Evolutionary conservation across 2,113 vertebrate species (phyloP).

Genomic region (Cephalopholis sonnerati): DNA sequence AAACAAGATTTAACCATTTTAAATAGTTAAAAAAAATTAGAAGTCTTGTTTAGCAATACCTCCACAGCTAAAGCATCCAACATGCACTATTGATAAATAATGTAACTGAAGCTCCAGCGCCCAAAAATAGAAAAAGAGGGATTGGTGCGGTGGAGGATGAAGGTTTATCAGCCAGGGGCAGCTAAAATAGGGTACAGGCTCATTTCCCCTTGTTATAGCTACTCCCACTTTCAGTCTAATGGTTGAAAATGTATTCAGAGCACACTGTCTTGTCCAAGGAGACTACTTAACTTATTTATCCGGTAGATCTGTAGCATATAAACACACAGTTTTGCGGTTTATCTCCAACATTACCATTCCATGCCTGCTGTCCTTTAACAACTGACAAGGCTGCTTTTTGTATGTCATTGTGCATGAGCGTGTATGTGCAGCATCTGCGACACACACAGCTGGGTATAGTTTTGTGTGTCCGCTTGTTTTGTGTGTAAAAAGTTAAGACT

Average conservation of each 20-base stretch:
- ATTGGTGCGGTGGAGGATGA: no score
- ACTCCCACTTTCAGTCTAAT: background rate
- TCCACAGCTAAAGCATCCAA: no score
- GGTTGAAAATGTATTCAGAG: constrained; percentile 22
- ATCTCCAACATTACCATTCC: constrained; percentile 8
- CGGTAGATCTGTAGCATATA: constrained; percentile 27
- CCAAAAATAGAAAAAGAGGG: no score
- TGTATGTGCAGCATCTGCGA: background rate
- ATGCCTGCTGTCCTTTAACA: constrained; percentile 19
- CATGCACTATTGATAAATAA: no score
- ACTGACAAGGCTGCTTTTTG: constrained; percentile 1
- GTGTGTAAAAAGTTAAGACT: constrained; percentile 36
- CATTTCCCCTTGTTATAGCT: background rate
- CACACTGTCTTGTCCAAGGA: constrained; percentile 21
- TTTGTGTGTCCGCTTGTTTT: constrained; percentile 14
- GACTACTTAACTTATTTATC: constrained; percentile 36
- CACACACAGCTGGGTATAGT: background rate
- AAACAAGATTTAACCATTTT: no score
- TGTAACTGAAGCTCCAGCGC: no score
- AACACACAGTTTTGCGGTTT: constrained; percentile 24
- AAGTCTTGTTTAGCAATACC: no score
- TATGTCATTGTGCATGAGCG: background rate
- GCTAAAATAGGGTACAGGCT: background rate
- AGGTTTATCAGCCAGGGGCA: no score
- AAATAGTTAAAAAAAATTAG: no score